These are phyloP conservation scores for Hydrolagus colliei DNA, from an alignment of 2,797 vertebrate genomes.

Conservation along the genomic window DNA sequence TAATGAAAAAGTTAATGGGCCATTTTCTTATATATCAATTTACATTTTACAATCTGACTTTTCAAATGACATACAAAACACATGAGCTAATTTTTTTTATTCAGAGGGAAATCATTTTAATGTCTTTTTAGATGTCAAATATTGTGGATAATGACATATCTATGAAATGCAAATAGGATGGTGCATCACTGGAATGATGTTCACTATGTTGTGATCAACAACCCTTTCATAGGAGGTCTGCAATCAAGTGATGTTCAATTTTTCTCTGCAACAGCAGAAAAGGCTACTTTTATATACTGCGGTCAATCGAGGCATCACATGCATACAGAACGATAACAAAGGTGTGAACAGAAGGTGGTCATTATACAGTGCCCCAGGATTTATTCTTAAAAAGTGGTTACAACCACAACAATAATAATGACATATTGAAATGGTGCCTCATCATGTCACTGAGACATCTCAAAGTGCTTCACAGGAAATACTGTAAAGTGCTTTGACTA, in stretches of 20 bases:
- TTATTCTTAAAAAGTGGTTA: neutral
- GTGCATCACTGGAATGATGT: constrained; percentile 48
- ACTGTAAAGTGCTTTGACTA: too few species aligned
- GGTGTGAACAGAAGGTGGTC: constrained; percentile 1
- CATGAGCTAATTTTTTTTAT: constrained; percentile 75
- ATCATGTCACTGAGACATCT: too few species aligned
- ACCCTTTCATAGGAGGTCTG: constrained; percentile 75
- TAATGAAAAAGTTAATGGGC: constrained; percentile 99
- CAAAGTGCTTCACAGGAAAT: too few species aligned
- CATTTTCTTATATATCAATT: constrained; percentile 99
- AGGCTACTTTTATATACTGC: constrained; percentile 20
- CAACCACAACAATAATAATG: neutral
- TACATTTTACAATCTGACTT: constrained; percentile 94
- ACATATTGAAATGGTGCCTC: neutral
- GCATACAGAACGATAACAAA: constrained; percentile 6
- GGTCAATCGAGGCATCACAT: constrained; percentile 3
- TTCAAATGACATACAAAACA: constrained; percentile 93
- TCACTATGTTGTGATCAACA: constrained; percentile 79
- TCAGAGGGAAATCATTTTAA: constrained; percentile 91
- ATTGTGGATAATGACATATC: constrained; percentile 96
- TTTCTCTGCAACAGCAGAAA: constrained; percentile 41
- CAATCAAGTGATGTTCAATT: constrained; percentile 46
- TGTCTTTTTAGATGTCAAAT: constrained; percentile 97
- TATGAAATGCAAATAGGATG: constrained; percentile 87
- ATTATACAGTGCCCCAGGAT: neutral